Base-by-base conservation (phyloP, 2,888 invertebrate species). In the Dioctria rufipes region DNA sequence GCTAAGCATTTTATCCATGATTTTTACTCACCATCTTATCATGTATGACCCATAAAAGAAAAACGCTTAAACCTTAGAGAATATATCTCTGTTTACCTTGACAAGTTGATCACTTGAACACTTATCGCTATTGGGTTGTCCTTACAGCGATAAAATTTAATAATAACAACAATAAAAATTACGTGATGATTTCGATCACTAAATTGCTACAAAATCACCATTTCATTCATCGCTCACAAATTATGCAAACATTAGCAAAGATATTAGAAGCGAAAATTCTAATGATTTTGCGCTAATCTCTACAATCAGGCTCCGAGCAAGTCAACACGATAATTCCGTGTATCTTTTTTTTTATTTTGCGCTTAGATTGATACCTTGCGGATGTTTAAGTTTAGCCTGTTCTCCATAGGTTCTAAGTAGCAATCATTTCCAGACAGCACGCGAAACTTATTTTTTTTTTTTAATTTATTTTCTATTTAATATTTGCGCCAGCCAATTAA, bases 301-400 rank as follows among this genome's bases (percentile, higher is more conserved):
- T 51, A 63, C 46, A 46, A 77, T 77, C 63, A 77, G 63, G 40
- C 43, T 63, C 37, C 49, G 42, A 46, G 11, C 61, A 4, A 77
- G 63, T 77, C 77, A 77, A 77, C 63, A 63, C 61, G 77, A 77
- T 77, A 77, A 77, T 61, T 75, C 46, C 49, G 77, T 49, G 63
- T 63, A 2, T 25, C 1, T 25, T 25, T 25, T 25, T 25, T 25
- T 25, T 25, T 25, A 25, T 25, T 25, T 77, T 63, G 42, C 49
- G 63, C 25, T 25, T 13, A 77, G 77, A 77, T 77, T 77, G 63
- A 77, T 77, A 63, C 63, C 63, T 73, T 77, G 77, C 77, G 51
- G 54, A 9, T 25, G 63, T 3, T 42, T 40, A 63, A 77, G 42
- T 60, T 75, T 42, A 43, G 43, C 37, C 42, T 60, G 58, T 49